A percentile compares a stretch with the other conserved stretches of the same genome.
phyloP scores from a whole-genome alignment of 2,888 invertebrate species.

The Calameuta idolon region DNA sequence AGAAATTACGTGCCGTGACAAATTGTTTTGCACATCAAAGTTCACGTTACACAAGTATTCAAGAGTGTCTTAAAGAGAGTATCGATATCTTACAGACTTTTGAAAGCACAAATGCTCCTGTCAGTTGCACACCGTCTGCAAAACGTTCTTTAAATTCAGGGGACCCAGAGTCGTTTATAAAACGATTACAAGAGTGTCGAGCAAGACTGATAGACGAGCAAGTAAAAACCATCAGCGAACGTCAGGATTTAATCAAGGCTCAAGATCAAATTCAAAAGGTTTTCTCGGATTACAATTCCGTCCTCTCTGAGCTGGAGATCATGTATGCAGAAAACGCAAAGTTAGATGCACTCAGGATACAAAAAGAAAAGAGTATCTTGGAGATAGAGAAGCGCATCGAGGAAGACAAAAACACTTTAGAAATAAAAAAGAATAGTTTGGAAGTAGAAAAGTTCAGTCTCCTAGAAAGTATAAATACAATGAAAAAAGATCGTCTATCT shows the following conservation, averaged over 20 bases:
- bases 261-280: constrained; percentile 51
- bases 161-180: neutral
- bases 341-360: constrained; percentile 19
- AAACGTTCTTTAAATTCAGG: neutral
- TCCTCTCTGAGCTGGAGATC: constrained; percentile 47
- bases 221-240: constrained; percentile 40
- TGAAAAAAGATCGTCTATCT: neutral
- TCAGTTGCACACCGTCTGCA: neutral
- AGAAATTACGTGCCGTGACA: constrained; percentile 39
- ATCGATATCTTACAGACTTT: constrained; percentile 38
- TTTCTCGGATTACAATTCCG: constrained; percentile 48
- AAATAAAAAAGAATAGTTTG: constrained; percentile 29
- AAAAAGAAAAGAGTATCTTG: neutral
- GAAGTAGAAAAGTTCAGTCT: neutral
- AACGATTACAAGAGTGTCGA: constrained; percentile 36
- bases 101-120: constrained; percentile 7
- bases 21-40: constrained; percentile 44
- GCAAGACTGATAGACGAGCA: constrained; percentile 41
- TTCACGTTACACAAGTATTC: constrained; percentile 40
- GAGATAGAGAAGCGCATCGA: constrained; percentile 22
- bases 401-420: constrained; percentile 31
- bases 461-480: neutral
- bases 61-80: constrained; percentile 44
- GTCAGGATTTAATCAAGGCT: constrained; percentile 43
- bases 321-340: constrained; percentile 45